Conservation (phyloP, 2,888 invertebrate species). For the Chironomus tentans region DNA sequence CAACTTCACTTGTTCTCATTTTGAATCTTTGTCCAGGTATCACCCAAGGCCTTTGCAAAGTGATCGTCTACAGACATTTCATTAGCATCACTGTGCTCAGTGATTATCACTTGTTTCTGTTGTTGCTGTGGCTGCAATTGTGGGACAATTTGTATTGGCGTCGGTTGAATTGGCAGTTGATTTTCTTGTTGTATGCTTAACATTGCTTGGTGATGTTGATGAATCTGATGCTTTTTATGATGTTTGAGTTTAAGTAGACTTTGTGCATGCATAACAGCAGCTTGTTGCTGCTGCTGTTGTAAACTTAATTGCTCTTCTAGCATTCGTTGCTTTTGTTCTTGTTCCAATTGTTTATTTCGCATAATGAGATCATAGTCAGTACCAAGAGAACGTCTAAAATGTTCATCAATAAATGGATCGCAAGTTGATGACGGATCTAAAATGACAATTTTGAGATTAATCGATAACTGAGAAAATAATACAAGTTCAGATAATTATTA, state of each 20-base stretch:
- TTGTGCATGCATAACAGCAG: constrained; percentile 27
- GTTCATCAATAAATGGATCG: constrained; percentile 90
- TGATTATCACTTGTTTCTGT: constrained; percentile 22
- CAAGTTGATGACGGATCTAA: constrained; percentile 65
- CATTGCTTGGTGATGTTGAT: constrained; percentile 22
- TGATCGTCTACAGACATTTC: constrained; percentile 76
- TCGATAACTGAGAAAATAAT: background rate
- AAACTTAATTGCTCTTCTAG: constrained; percentile 45
- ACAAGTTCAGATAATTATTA: background rate
- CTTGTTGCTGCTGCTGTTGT: constrained; percentile 30
- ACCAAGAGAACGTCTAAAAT: constrained; percentile 86
- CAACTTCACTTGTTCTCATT: constrained; percentile 40
- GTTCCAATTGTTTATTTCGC: constrained; percentile 34
- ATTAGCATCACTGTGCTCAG: constrained; percentile 34
- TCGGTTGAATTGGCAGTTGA: constrained; percentile 34
- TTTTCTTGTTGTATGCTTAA: constrained; percentile 28
- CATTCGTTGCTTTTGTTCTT: constrained; percentile 46
- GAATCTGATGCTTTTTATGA: constrained; percentile 27
- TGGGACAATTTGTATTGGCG: constrained; percentile 34
- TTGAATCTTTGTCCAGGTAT: constrained; percentile 71
- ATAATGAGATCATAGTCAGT: constrained; percentile 47
- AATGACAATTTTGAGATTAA: constrained; percentile 28
- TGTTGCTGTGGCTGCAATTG: constrained; percentile 23
- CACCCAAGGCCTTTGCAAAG: constrained; percentile 80
- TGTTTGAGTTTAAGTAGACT: constrained; percentile 22